Conservation (phyloP, 2,797 vertebrate genomes). For the Gallinago solitaria region DNA sequence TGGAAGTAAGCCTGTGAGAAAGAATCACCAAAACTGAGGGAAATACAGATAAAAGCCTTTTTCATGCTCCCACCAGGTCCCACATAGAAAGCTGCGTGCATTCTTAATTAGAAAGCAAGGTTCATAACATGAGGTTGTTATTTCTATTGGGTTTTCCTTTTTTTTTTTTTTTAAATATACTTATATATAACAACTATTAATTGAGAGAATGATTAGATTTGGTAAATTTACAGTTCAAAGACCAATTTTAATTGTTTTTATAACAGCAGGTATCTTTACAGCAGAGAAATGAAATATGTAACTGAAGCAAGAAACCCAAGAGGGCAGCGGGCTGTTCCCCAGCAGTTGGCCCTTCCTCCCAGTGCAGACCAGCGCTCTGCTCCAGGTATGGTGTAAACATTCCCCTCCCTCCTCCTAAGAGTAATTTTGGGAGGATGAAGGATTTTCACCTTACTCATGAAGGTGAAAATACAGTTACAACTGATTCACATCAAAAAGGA, state of each 20-base stretch:
- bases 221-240: not conserved
- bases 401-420: not conserved
- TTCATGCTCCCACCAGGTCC: not conserved
- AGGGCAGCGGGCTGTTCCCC: not conserved
- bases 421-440: not conserved
- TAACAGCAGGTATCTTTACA: not conserved
- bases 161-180: not conserved
- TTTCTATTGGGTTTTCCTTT: not conserved
- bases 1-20: constrained; percentile 92
- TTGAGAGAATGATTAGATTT: not conserved
- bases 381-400: too few relatives aligned
- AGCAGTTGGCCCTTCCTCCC: accelerated
- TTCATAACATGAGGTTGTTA: not conserved
- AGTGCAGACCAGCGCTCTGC: not conserved
- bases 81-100: not conserved
- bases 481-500: not conserved
- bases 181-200: not conserved
- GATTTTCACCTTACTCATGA: not conserved
- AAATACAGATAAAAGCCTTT: not conserved
- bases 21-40: not conserved
- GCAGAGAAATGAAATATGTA: not conserved
- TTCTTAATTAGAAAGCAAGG: not conserved
- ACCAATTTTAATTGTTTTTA: not conserved
- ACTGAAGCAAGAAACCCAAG: not conserved
- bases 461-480: not conserved